Conservation (phyloP, 1,140 invertebrate species). For the Solenopsis fugax region DNA sequence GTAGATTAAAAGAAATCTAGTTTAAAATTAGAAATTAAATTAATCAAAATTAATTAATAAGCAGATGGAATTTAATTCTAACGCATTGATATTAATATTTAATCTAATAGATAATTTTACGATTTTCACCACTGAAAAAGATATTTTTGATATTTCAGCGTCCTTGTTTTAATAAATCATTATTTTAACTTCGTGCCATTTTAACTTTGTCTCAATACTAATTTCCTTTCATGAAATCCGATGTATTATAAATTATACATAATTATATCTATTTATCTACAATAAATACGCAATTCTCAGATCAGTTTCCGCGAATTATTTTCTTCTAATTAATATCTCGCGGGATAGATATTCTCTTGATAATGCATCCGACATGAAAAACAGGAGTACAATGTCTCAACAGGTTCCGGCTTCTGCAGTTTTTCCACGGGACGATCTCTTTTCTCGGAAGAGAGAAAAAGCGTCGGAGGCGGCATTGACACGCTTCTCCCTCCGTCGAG, state of each 20-base stretch:
- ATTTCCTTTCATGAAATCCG: neutral
- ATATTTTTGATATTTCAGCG: neutral
- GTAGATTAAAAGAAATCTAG: neutral
- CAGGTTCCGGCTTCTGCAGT: neutral
- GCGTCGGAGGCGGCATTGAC: slow-evolving; percentile 19
- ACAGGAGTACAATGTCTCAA: neutral
- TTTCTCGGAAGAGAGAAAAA: slow-evolving; percentile 20
- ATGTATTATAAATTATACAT: neutral
- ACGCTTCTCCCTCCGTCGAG: slow-evolving; percentile 19
- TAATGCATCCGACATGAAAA: neutral
- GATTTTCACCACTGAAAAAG: neutral
- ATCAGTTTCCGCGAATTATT: neutral
- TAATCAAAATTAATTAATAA: neutral
- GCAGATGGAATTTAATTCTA: neutral
- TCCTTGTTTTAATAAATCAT: neutral
- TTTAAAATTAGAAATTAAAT: neutral
- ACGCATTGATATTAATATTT: neutral
- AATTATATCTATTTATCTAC: neutral
- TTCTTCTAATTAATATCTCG: neutral
- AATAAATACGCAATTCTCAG: neutral
- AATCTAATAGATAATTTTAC: neutral
- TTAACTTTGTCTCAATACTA: neutral
- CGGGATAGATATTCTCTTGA: neutral
- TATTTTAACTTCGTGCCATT: neutral
- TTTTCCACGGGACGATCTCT: slow-evolving; percentile 23